phyloP scores from a whole-genome alignment of 2,113 vertebrate species.

The Grammomys surdaster region DNA sequence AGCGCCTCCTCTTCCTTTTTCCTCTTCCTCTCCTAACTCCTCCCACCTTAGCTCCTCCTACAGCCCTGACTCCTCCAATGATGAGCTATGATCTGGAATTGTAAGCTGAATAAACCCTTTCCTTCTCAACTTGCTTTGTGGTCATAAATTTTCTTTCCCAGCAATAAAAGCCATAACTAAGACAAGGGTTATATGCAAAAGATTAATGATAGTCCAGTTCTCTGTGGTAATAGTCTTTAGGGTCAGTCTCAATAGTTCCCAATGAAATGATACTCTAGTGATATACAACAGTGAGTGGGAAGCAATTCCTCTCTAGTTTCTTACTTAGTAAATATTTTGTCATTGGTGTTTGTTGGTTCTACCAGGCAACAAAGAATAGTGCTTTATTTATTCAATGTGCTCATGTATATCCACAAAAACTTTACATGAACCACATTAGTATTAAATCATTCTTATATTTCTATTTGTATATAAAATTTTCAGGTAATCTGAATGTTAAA shows the following conservation, averaged over 20 bases:
- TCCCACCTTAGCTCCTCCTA: too few species aligned
- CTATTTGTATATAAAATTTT: background rate
- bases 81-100: too few species aligned
- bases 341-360: background rate
- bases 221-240: background rate
- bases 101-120: too few species aligned
- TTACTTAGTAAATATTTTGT: background rate
- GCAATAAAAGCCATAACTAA: too few species aligned
- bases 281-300: background rate
- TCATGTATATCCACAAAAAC: background rate
- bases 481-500: background rate
- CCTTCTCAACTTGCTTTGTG: too few species aligned
- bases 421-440: background rate
- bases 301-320: background rate
- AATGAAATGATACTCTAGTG: background rate
- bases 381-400: conserved; percentile 1
- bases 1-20: too few species aligned
- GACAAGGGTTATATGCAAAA: background rate
- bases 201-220: background rate
- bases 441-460: conserved; percentile 20
- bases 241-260: conserved; percentile 17
- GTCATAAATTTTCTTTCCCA: too few species aligned
- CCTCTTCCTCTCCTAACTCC: too few species aligned
- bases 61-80: too few species aligned
- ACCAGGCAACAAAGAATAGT: background rate